These are phyloP conservation scores for Cylloceria caligata DNA, from an alignment of 2,888 invertebrate genomes.

Conservation along the genomic window DNA sequence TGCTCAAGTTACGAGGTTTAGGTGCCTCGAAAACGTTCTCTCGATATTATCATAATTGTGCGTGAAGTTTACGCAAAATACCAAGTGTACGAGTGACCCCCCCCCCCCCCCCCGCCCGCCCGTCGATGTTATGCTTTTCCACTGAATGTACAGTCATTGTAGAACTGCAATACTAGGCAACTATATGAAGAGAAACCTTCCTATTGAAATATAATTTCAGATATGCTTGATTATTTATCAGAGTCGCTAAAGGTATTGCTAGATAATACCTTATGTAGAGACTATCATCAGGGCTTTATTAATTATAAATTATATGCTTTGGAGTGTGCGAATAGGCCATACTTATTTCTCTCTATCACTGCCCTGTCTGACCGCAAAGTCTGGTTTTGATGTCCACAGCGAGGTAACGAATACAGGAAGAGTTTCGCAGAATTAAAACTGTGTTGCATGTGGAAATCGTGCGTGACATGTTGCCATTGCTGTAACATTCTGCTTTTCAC, in stretches of 20 bases:
- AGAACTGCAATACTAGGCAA: slow-evolving; percentile 47
- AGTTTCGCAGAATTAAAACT: too few relatives aligned
- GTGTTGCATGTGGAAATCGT: too few relatives aligned
- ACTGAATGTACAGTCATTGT: not conserved
- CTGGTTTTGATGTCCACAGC: too few relatives aligned
- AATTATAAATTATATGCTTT: not conserved
- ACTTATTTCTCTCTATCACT: too few relatives aligned
- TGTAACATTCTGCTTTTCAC: too few relatives aligned
- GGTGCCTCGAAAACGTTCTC: slow-evolving; percentile 74
- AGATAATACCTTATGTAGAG: not conserved
- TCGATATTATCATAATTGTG: slow-evolving; percentile 83
- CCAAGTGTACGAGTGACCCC: slow-evolving; percentile 61
- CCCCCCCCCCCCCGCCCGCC: too few relatives aligned
- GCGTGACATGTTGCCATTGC: too few relatives aligned
- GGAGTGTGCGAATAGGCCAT: too few relatives aligned
- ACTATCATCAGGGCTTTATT: not conserved
- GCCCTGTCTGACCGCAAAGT: too few relatives aligned
- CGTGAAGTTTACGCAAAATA: slow-evolving; percentile 69
- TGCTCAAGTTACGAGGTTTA: slow-evolving; percentile 67
- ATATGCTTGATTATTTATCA: not conserved
- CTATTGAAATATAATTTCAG: not conserved
- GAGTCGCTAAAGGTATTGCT: too few relatives aligned
- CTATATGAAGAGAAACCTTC: not conserved
- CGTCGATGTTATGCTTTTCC: slow-evolving; percentile 8
- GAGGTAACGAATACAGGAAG: too few relatives aligned